Evolutionary conservation across 23 tunicate species (phyloP), one percentile per base, ranked within the genome.

Genomic region (Diplosoma virens): DNA sequence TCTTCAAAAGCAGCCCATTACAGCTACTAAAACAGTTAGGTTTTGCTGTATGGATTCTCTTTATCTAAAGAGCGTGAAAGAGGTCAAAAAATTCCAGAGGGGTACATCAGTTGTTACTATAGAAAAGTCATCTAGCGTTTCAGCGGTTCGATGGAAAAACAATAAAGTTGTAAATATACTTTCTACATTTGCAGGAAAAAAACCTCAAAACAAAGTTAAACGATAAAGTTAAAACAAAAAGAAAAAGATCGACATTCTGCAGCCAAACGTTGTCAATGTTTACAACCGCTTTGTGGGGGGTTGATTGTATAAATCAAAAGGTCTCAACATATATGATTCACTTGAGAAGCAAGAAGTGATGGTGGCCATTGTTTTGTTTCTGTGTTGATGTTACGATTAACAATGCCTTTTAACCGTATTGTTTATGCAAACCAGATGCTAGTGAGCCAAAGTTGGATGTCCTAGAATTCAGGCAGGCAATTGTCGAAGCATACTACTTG

Each of bases 261-360:
- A 67, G 74, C 52, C 74, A 34, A 67, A 67, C 27, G 52, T 67
- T 5, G 25, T 67, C 25, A 37, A 37, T 9, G 52, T 67, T 7
- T 67, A 67, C 52, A 67, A 67, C 27, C 29, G 23, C 5, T 67
- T 16, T 25, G 17, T 67, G 50, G 52, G 74, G 3, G 52, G 74
- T 67, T 6, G 74, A 67, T 67, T 2, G 74, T 2, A 35, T 35
- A 52, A 52, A 67, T 67, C 70, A 63, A 28, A n/a, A n/a, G n/a
- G n/a, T n/a, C n/a, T n/a, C n/a, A n/a, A n/a, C n/a, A n/a, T 72
- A 72, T 23, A 72, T 72, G 78, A 48, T 72, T 14, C 24, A 72
- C 61, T 29, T 25, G 37, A n/a, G 78, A 72, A 72, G 78, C 78
- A 72, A 72, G 25, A 47, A 72, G 27, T 72, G 78, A 61, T 72